A percentile compares a stretch with the other conserved stretches of the same genome.
phyloP scores from a whole-genome alignment of 2,797 vertebrate genomes.

The Eupleurogrammus muticus region DNA sequence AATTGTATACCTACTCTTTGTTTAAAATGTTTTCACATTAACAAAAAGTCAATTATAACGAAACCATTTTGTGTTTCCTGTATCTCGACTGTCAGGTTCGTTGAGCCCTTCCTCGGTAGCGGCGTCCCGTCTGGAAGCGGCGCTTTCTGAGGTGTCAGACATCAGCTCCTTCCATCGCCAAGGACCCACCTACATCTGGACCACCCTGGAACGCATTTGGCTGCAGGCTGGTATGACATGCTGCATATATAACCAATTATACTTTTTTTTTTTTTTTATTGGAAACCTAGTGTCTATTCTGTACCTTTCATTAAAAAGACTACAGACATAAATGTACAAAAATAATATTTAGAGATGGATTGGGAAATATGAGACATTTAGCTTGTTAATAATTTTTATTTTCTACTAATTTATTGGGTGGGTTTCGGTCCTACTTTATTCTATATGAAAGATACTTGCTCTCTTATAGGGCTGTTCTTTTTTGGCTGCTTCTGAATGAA shows the following conservation, averaged over 20 bases:
- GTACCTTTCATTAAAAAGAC: slow-evolving; percentile 1
- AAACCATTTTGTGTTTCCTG: not conserved
- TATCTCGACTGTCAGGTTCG: slow-evolving; percentile 84
- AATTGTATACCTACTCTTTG: not conserved
- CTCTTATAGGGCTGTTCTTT: too few species aligned
- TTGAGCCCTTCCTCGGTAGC: slow-evolving; percentile 90
- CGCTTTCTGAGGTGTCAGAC: slow-evolving; percentile 92
- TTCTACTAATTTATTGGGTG: too few species aligned
- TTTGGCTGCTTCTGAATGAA: too few species aligned
- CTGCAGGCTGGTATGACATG: slow-evolving; percentile 91
- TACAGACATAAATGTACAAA: not conserved
- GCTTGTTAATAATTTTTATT: too few species aligned
- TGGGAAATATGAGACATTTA: too few species aligned
- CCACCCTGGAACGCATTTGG: slow-evolving; percentile 95
- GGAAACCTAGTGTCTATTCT: not conserved
- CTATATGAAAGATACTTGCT: too few species aligned
- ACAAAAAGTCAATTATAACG: not conserved
- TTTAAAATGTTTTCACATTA: not conserved
- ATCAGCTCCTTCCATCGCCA: slow-evolving; percentile 89
- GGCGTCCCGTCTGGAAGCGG: slow-evolving; percentile 93
- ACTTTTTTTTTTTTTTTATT: not conserved
- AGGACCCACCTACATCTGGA: slow-evolving; percentile 93
- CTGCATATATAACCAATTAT: not conserved
- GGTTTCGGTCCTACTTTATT: too few species aligned
- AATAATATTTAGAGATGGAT: not conserved